Percentiles rank a stretch among this genome's conserved stretches.
These are phyloP conservation scores for Ophion slaviceki DNA, from an alignment of 2,888 invertebrate species.

Conservation along the genomic window DNA sequence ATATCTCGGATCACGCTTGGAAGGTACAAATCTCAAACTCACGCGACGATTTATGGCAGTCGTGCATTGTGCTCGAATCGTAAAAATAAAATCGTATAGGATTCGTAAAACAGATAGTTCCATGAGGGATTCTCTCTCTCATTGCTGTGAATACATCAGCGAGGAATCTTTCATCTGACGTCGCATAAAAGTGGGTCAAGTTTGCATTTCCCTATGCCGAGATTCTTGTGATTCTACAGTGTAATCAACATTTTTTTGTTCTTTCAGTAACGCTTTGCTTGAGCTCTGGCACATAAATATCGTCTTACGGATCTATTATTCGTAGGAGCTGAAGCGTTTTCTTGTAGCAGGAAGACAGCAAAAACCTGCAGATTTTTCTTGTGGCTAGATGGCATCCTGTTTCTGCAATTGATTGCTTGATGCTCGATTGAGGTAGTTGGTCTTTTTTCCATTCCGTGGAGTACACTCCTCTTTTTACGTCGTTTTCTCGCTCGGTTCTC, in stretches of 20 bases:
- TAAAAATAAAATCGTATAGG: constrained; percentile 45
- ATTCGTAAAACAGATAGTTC: constrained; percentile 45
- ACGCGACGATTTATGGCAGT: constrained; percentile 29
- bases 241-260: not conserved
- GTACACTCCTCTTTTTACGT: not conserved
- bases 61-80: constrained; percentile 29
- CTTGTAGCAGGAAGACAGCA: not conserved
- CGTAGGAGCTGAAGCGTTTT: not conserved
- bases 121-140: constrained; percentile 11
- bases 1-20: constrained; percentile 18
- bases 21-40: constrained; percentile 38
- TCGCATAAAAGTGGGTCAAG: constrained; percentile 1
- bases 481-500: constrained; percentile 1
- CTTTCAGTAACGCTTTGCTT: not conserved
- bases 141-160: constrained; percentile 3
- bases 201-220: not conserved
- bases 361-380: not conserved
- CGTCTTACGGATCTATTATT: not conserved
- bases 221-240: constrained; percentile 1
- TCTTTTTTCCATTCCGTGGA: not conserved
- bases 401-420: not conserved
- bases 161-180: not conserved
- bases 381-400: not conserved
- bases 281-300: not conserved
- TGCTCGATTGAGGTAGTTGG: not conserved